phyloP scores from a whole-genome alignment of 2,797 vertebrate genomes.

The Pantherophis vulpinus region DNA sequence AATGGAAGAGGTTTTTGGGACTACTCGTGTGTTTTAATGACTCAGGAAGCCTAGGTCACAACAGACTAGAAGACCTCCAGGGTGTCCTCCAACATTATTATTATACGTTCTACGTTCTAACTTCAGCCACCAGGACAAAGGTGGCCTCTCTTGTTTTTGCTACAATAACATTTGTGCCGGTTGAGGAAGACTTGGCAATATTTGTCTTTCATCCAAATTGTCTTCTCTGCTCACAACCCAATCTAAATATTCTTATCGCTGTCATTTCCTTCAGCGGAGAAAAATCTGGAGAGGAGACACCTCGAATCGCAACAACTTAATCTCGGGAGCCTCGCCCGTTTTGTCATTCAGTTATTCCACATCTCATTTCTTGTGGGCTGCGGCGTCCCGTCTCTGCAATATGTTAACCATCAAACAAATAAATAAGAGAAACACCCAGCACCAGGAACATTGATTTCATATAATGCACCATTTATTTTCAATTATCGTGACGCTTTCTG shows the following conservation, averaged over 20 bases:
- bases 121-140: background rate
- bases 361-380: background rate
- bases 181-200: background rate
- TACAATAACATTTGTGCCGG: too few relatives aligned
- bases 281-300: background rate
- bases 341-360: background rate
- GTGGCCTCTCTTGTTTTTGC: background rate
- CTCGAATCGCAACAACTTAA: background rate
- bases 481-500: conserved; percentile 53
- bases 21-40: too few relatives aligned
- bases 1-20: too few relatives aligned
- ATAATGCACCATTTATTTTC: conserved; percentile 71
- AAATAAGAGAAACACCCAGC: conserved; percentile 17
- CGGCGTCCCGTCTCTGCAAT: conserved; percentile 11
- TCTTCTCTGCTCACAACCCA: background rate
- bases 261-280: background rate
- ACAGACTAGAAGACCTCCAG: too few relatives aligned
- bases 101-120: background rate
- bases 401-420: background rate
- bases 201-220: fast-evolving
- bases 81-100: background rate
- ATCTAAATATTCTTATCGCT: fast-evolving
- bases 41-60: too few relatives aligned
- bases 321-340: background rate
- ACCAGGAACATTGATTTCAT: conserved; percentile 60